phyloP scores from a whole-genome alignment of 2,888 invertebrate genomes.

The Prosopocoilus inquinatus region DNA sequence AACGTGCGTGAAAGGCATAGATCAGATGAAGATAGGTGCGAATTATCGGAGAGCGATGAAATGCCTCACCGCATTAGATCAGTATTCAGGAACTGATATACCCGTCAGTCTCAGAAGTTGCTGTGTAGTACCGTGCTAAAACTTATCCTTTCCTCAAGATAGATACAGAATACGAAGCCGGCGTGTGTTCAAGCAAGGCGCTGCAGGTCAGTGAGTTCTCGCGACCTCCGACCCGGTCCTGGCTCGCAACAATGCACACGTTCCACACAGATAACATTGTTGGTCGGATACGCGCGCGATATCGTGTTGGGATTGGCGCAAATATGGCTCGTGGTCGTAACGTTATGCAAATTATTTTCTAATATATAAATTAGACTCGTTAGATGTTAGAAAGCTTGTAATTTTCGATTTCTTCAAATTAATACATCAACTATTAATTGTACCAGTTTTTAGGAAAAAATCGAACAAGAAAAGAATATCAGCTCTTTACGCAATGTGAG shows the following conservation, averaged over 20 bases:
- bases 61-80: conserved; percentile 21
- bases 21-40: conserved; percentile 29
- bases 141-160: not conserved
- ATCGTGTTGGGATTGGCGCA: conserved; percentile 16
- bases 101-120: not conserved
- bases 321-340: conserved; percentile 19
- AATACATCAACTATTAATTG: no score
- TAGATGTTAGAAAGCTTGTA: conserved; percentile 13
- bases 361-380: conserved; percentile 21
- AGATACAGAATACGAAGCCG: conserved; percentile 17
- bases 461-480: no score
- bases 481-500: no score
- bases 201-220: conserved; percentile 49
- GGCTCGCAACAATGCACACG: conserved; percentile 41
- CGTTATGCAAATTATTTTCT: conserved; percentile 26
- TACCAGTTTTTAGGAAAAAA: no score
- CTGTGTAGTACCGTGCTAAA: not conserved
- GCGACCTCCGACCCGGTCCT: conserved; percentile 44
- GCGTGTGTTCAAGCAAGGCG: conserved; percentile 35
- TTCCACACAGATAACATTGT: conserved; percentile 34
- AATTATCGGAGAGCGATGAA: conserved; percentile 31
- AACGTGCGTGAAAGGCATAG: conserved; percentile 31
- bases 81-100: conserved; percentile 13
- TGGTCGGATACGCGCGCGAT: conserved; percentile 27
- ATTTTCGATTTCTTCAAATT: conserved; percentile 5